phyloP scores from a whole-genome alignment of 1,140 invertebrate genomes.

The Parapsyche elsis region DNA sequence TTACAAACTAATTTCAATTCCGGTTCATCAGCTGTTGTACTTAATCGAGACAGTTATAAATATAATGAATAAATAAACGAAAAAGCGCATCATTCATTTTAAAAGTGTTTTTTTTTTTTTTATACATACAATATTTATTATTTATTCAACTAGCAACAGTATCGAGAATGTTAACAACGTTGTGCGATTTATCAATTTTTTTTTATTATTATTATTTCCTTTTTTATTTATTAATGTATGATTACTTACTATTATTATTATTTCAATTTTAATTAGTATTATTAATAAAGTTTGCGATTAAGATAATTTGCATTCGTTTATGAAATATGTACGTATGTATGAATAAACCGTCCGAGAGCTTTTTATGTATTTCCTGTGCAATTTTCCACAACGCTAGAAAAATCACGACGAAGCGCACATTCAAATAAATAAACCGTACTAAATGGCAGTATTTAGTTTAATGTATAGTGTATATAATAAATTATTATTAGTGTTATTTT shows the following conservation, averaged over 20 bases:
- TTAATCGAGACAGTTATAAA: conserved; percentile 23
- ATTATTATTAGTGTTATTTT: not conserved
- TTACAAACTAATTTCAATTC: conserved; percentile 46
- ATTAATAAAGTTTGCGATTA: not conserved
- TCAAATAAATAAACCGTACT: not conserved
- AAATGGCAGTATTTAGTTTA: conserved; percentile 25
- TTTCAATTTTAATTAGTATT: not conserved
- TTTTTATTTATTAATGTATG: conserved; percentile 16
- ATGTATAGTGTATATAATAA: not conserved
- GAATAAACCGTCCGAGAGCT: not conserved
- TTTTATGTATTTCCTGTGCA: not conserved
- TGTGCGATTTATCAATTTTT: conserved; percentile 32
- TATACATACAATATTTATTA: not conserved
- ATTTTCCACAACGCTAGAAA: not conserved
- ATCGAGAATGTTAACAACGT: conserved; percentile 38
- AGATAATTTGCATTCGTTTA: not conserved
- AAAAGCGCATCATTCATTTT: not conserved
- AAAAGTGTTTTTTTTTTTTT: not conserved
- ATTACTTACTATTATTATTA: not conserved
- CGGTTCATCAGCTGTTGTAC: conserved; percentile 40
- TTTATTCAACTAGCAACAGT: conserved; percentile 35
- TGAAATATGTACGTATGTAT: not conserved
- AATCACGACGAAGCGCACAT: not conserved
- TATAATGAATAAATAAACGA: conserved; percentile 5
- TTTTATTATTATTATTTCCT: no score